Percentiles rank a stretch among this genome's conserved stretches.
Conservation (phyloP, 2,113 vertebrate species). For the Heliornis fulica region DNA sequence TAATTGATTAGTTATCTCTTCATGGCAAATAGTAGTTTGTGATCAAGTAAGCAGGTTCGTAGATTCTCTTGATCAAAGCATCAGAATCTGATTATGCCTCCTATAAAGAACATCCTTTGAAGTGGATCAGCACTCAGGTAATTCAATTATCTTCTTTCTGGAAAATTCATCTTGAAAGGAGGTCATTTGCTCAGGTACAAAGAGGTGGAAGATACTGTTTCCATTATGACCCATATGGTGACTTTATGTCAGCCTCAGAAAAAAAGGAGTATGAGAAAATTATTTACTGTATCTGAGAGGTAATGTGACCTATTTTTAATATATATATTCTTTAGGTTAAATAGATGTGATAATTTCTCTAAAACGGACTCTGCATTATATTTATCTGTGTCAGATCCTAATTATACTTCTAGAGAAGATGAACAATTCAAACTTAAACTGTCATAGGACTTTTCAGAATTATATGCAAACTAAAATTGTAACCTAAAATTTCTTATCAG, state of each 20-base stretch:
- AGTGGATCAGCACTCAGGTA: constrained; percentile 69
- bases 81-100: constrained; percentile 72
- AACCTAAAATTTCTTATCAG: background rate
- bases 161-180: constrained; percentile 62
- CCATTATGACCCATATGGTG: constrained; percentile 60
- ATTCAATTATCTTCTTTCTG: constrained; percentile 65
- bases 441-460: background rate
- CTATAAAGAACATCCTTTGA: constrained; percentile 70
- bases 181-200: constrained; percentile 72
- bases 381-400: background rate
- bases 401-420: background rate
- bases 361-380: background rate
- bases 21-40: constrained; percentile 35
- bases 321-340: background rate
- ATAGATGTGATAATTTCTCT: background rate
- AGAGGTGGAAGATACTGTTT: constrained; percentile 52
- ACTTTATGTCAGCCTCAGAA: constrained; percentile 13
- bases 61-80: constrained; percentile 53
- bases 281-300: background rate
- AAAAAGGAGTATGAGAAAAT: background rate
- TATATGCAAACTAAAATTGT: background rate
- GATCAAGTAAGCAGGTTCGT: constrained; percentile 55
- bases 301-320: background rate
- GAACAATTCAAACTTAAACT: background rate
- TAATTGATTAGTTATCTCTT: constrained; percentile 69